Evolutionary conservation across 2,888 invertebrate genomes (phyloP), one percentile per base, ranked within the genome.

Genomic region (Penaeus monodon): DNA sequence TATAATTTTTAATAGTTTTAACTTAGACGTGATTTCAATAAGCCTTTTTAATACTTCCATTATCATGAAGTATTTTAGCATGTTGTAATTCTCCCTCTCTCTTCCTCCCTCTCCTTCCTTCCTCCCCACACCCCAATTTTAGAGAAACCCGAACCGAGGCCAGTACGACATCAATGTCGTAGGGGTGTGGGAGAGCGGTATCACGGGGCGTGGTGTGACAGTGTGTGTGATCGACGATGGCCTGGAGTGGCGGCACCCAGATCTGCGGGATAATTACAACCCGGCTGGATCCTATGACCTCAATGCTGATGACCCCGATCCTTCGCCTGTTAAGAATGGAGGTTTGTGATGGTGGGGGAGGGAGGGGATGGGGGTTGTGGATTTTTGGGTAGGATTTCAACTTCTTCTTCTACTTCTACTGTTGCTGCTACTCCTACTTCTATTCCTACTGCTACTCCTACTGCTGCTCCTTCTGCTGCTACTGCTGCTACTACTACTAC

Each of bases 201-300:
- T 89, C 64, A 88, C 89, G 12, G 89, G 89, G 6, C 85, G 85
- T 22, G 89, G 89, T 17, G 89, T 89, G 14, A 89, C 89, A 10
- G 89, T 89, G 38, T 89, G 89, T 73, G 89, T 89, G 24, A 88
- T 89, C 17, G 89, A 89, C 73, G 89, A 89, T 70, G 89, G 89
- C 0, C 66, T 89, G 29, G 89, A 89, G 81, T 89, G 89, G 89
- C 85, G 74, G 7, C 89, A 89, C 68, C 86, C 88, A 24, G 89
- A 89, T 65, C 76, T 89, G 17, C 70, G 81, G n/a, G 86, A 89
- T 49, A 89, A 89, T 76, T 89, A 89, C 77, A 89, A 81, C 74
- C 85, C 83, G 4, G 57, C 77, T 20, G 89, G 88, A 22, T 89
- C 89, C 1, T 89, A 89, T 64, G 89, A 89, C 68, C 85, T 89